Evolutionary conservation across 2,113 vertebrate species (phyloP).

Genomic region (Myotis davidii): DNA sequence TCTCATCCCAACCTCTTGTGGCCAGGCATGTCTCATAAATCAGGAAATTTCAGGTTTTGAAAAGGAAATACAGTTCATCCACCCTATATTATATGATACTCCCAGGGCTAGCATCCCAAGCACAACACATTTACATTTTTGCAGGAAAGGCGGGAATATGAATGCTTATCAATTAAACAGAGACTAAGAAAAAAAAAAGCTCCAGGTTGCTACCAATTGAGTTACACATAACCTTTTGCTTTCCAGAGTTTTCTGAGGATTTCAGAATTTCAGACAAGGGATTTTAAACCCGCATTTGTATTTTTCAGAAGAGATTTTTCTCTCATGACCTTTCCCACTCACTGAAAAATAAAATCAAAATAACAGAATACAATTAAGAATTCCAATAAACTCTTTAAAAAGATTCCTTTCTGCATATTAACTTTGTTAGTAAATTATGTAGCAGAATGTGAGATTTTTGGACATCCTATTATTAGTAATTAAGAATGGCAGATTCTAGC

Average conservation of each 20-base stretch:
- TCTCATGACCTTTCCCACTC: neutral
- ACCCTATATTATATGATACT: neutral
- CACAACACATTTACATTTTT: neutral
- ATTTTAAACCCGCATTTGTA: neutral
- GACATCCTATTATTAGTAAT: neutral
- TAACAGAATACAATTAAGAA: neutral
- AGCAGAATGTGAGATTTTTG: neutral
- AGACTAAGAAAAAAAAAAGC: neutral
- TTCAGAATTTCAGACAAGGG: slow-evolving; percentile 4
- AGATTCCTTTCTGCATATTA: neutral
- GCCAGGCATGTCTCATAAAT: neutral
- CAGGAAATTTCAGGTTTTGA: neutral
- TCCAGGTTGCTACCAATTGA: neutral
- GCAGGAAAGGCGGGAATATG: neutral
- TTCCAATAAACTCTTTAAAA: neutral
- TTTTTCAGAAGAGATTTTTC: neutral
- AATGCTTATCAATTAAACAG: neutral
- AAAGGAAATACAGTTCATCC: neutral
- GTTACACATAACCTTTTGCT: neutral
- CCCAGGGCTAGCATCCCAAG: neutral
- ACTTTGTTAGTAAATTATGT: slow-evolving; percentile 26
- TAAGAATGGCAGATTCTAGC: neutral
- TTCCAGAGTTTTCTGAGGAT: neutral
- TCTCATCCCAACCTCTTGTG: neutral
- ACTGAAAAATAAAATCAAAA: neutral